These are phyloP conservation scores for Ephialtes manifestator DNA, from an alignment of 2,888 invertebrate species.

Conservation along the genomic window DNA sequence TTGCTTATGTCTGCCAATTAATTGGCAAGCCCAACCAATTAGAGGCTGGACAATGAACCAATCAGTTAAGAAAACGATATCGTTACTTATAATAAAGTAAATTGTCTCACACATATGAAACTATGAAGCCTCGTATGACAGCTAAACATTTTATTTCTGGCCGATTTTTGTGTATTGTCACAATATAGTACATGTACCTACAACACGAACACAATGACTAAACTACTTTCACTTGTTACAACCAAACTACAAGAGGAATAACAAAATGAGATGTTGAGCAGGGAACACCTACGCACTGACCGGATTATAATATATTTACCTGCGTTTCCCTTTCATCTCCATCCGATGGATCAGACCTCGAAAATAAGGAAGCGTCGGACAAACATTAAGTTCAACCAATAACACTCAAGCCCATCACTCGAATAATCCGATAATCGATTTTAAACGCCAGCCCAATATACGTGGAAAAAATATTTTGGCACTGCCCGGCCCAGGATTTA, in stretches of 20 bases:
- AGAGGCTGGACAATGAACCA: too few relatives aligned
- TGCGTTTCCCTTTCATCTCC: not conserved
- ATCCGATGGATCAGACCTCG: not conserved
- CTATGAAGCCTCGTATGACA: too few relatives aligned
- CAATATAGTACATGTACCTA: too few relatives aligned
- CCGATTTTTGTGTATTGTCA: too few relatives aligned
- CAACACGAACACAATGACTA: not conserved
- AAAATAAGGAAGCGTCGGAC: conserved; percentile 13
- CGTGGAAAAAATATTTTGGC: conserved; percentile 23
- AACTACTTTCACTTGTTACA: not conserved
- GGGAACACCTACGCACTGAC: conserved; percentile 5
- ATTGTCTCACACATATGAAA: too few relatives aligned
- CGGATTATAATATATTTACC: conserved; percentile 7
- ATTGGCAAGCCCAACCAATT: too few relatives aligned
- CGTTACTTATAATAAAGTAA: too few relatives aligned
- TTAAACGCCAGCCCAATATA: conserved; percentile 8
- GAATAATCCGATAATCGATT: conserved; percentile 39
- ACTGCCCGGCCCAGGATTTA: not conserved
- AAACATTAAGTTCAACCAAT: not conserved
- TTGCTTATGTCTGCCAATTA: too few relatives aligned
- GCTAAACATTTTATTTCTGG: too few relatives aligned
- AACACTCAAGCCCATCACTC: conserved; percentile 6
- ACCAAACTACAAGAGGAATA: not conserved
- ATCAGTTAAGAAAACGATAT: too few relatives aligned
- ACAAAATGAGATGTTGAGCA: not conserved